phyloP scores from a whole-genome alignment of 2,113 vertebrate species.

The Pachycephala philippinensis region DNA sequence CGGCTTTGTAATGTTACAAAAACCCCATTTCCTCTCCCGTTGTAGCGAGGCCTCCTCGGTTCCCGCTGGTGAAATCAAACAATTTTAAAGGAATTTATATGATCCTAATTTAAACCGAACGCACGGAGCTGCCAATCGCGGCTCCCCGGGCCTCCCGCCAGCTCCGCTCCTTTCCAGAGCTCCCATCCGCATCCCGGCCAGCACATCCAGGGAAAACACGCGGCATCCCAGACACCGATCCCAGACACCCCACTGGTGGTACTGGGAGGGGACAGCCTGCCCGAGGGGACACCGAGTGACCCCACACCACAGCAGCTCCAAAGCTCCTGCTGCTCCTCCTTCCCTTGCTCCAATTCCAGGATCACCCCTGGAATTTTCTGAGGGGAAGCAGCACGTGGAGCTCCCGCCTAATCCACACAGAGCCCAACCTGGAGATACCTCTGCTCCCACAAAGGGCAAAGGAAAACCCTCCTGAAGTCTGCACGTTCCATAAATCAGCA shows the following conservation, averaged over 20 bases:
- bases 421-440: fast-evolving
- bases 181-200: neutral
- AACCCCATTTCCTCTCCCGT: slow-evolving; percentile 21
- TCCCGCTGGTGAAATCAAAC: slow-evolving; percentile 51
- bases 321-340: neutral
- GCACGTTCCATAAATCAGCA: neutral
- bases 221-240: fast-evolving
- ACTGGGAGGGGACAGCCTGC: neutral
- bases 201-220: neutral
- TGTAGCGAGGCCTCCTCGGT: neutral
- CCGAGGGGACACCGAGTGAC: neutral
- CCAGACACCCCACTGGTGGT: neutral
- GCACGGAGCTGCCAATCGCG: neutral
- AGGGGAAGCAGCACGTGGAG: fast-evolving
- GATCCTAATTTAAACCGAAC: slow-evolving; percentile 42
- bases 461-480: neutral
- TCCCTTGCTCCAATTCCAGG: fast-evolving
- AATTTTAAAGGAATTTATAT: slow-evolving; percentile 17
- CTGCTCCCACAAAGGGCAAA: too few relatives aligned
- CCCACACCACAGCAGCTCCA: neutral
- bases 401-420: fast-evolving
- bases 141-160: slow-evolving; percentile 9
- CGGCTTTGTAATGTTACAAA: neutral
- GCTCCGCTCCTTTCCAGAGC: neutral
- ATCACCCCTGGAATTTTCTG: fast-evolving